Evolutionary conservation across 1,140 invertebrate genomes (phyloP), one percentile per base, ranked within the genome.

Genomic region (Drosophila mauritiana): DNA sequence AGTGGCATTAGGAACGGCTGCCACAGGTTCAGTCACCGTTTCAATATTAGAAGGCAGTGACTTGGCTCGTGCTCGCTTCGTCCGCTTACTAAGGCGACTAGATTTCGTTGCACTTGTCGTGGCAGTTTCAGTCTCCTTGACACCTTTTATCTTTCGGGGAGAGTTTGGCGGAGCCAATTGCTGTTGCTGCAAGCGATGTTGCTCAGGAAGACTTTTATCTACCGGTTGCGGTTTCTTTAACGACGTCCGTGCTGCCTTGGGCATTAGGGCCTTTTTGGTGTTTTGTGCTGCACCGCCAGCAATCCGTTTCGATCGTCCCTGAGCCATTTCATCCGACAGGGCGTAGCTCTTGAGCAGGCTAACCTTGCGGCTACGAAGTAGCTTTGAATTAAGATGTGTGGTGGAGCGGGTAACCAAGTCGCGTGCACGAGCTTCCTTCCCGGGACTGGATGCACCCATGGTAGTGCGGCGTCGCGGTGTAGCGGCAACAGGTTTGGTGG

Each of bases 361-460:
- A 0, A 89, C 63, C 42, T 90, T 90, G 25, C 84, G 85, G 73
- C 78, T 89, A 3, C 84, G 80, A 7, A 89, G 42, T 55, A 84
- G 57, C 53, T 89, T 89, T 0, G 84, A 90, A 27, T 89, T 90
- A 51, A 89, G 62, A 4, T 83, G 69, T 0, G 80, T 83, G 4
- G 80, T 83, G 10, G 85, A 84, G 0, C 84, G 85, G 4, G 85
- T 90, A 1, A 89, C 73, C 7, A 89, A 49, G 10, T 89, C 80
- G 4, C 84, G 82, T 0, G 56, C 51, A 10, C 65, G 43, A 11
- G 40, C 20, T 1, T 36, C 59, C 5, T 68, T 68, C 0, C 25
- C 59, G 2, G 22, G 5, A 12, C 11, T 11, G 0, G 56, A 10
- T 7, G 43, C 34, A 2, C 56, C 73, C 0, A 45, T 58, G 1